Conservation (phyloP, 2,888 invertebrate genomes). For the Julus scandinavius region DNA sequence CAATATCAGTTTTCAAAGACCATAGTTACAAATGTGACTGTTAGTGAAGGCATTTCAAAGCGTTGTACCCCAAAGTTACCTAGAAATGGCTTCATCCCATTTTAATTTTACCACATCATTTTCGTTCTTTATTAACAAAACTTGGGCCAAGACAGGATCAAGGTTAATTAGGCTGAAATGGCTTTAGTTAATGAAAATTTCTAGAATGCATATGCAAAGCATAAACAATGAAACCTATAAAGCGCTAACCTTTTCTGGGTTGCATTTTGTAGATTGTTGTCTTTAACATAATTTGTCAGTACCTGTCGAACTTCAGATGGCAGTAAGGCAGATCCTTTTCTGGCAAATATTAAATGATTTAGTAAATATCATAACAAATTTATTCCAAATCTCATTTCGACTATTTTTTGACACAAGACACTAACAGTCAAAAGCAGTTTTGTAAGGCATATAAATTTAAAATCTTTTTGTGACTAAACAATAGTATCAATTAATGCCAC, state of each 20-base stretch:
- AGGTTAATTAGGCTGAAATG: slow-evolving; percentile 70
- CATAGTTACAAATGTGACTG: background rate
- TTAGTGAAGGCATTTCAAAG: background rate
- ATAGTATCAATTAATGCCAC: too few relatives aligned
- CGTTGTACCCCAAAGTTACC: slow-evolving; percentile 61
- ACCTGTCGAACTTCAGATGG: slow-evolving; percentile 74
- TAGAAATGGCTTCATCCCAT: slow-evolving; percentile 78
- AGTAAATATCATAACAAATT: background rate
- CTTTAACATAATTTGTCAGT: slow-evolving; percentile 78
- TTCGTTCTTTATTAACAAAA: slow-evolving; percentile 66
- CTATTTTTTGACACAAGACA: too few relatives aligned
- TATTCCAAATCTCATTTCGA: too few relatives aligned
- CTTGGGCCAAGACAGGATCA: slow-evolving; percentile 69
- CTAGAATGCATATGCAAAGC: background rate
- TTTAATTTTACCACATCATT: slow-evolving; percentile 66
- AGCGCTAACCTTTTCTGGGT: slow-evolving; percentile 63
- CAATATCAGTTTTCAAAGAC: background rate
- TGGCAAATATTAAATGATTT: slow-evolving; percentile 59
- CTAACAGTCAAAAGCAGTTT: too few relatives aligned
- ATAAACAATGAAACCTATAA: slow-evolving; percentile 54
- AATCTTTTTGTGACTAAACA: too few relatives aligned
- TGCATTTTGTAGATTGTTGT: slow-evolving; percentile 71
- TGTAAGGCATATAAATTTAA: too few relatives aligned
- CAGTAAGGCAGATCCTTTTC: slow-evolving; percentile 64
- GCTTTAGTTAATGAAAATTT: slow-evolving; percentile 22